Conservation (phyloP, 2,888 invertebrate species). For the Hemistola chrysoprasaria region DNA sequence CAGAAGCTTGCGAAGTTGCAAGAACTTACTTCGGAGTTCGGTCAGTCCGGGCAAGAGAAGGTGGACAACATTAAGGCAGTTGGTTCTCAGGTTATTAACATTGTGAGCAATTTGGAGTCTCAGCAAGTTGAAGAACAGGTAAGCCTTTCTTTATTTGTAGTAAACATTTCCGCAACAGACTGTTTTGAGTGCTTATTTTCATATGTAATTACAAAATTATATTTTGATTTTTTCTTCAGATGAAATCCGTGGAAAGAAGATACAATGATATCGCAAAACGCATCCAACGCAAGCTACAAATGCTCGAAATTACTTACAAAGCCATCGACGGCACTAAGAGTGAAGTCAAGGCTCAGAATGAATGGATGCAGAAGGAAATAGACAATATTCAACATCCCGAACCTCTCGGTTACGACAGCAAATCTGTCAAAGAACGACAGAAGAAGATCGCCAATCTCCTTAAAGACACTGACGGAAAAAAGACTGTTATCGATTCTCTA, state of each 20-base stretch:
- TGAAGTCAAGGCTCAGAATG: slow-evolving; percentile 90
- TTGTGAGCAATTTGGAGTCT: slow-evolving; percentile 93
- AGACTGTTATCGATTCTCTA: slow-evolving; percentile 90
- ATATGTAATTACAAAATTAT: neutral
- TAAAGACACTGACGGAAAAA: slow-evolving; percentile 93
- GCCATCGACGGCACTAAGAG: slow-evolving; percentile 90
- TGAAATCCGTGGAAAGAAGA: slow-evolving; percentile 91
- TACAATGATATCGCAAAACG: slow-evolving; percentile 93
- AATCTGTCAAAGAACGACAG: slow-evolving; percentile 88
- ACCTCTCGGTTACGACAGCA: slow-evolving; percentile 89
- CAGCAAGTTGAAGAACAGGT: slow-evolving; percentile 95
- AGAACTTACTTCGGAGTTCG: slow-evolving; percentile 88
- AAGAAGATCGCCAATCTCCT: slow-evolving; percentile 87
- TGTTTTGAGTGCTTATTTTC: no score
- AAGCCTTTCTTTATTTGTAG: slow-evolving; percentile 40
- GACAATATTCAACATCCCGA: slow-evolving; percentile 85
- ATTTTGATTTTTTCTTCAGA: slow-evolving; percentile 56
- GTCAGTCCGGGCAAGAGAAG: slow-evolving; percentile 86
- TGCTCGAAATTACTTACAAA: slow-evolving; percentile 91
- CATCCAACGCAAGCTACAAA: slow-evolving; percentile 91
- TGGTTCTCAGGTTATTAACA: slow-evolving; percentile 87
- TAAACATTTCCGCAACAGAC: no score
- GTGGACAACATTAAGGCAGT: slow-evolving; percentile 87
- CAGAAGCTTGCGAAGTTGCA: slow-evolving; percentile 90
- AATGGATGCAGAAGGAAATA: slow-evolving; percentile 90